phyloP scores from a whole-genome alignment of 2,888 invertebrate species.

The Acleris literana region DNA sequence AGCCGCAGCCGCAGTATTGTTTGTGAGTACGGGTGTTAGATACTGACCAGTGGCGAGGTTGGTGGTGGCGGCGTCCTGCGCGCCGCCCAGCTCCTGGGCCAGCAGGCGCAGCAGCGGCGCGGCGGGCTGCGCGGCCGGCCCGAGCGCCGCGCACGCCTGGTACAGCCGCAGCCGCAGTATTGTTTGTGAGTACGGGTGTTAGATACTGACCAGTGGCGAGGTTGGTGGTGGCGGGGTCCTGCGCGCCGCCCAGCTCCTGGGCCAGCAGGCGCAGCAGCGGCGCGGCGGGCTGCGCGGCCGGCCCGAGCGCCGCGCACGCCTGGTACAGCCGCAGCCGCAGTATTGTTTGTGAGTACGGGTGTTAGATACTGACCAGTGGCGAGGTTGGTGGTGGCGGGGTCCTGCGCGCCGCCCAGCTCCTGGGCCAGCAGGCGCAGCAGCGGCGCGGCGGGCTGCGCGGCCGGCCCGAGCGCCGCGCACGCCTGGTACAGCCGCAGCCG shows the following conservation, averaged over 20 bases:
- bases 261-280: conserved; percentile 95
- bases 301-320: conserved; percentile 79
- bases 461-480: conserved; percentile 58
- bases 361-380: conserved; percentile 56
- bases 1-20: conserved; percentile 95
- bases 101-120: conserved; percentile 95
- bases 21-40: too few relatives aligned
- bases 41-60: conserved; percentile 82
- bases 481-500: conserved; percentile 96
- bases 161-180: conserved; percentile 96
- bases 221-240: conserved; percentile 97
- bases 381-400: conserved; percentile 95
- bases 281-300: conserved; percentile 82
- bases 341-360: too few relatives aligned
- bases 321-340: conserved; percentile 96
- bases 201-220: conserved; percentile 57
- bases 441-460: conserved; percentile 86
- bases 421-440: conserved; percentile 95
- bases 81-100: conserved; percentile 97
- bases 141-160: conserved; percentile 85
- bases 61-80: conserved; percentile 96
- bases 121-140: conserved; percentile 68
- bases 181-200: too few relatives aligned
- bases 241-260: conserved; percentile 97
- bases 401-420: conserved; percentile 97